Evolutionary conservation across 2,888 invertebrate genomes (phyloP), one percentile per base, ranked within the genome.

Genomic region (Sinelater perroti): DNA sequence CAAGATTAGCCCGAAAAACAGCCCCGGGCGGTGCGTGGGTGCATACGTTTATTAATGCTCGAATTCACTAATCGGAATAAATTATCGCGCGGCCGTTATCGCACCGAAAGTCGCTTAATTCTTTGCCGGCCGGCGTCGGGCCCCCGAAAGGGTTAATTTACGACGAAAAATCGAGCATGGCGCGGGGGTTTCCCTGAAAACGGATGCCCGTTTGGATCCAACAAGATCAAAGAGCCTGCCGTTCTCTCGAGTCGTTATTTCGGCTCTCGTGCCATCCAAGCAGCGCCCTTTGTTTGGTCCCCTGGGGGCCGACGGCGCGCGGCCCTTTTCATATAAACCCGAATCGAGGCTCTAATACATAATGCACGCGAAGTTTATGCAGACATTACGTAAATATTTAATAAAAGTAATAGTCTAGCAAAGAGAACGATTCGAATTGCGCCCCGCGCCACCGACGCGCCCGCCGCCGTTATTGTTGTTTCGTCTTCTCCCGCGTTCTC

Each of bases 171-270:
- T n/a, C n/a, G n/a, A n/a, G n/a, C n/a, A n/a, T n/a, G n/a, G n/a
- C n/a, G n/a, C n/a, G n/a, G n/a, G n/a, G n/a, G n/a, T n/a, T n/a
- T n/a, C n/a, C n/a, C 33, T 49, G 24, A 35, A 49, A 36, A 35
- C 26, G 47, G 47, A 50, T 40, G 30, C 21, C 20, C 26, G 46
- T n/a, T 21, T 11, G 20, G 38, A 51, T 40, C 38, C 42, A 63
- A 61, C 49, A 47, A 65, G 67, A 67, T 66, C 67, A 67, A 68
- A 67, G 66, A 36, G 38, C 35, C 17, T 46, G 44, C 46, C 59
- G 59, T 59, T 61, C 53, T 59, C 58, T 60, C 62, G 57, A 51
- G 45, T 50, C 44, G 47, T 55, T 38, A 45, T 51, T 47, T 49
- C 14, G 61, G 51, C 57, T 53, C 57, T 57, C 60, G 63, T 65